Conservation (phyloP, 2,113 vertebrate species). For the Ageneiosus marmoratus region DNA sequence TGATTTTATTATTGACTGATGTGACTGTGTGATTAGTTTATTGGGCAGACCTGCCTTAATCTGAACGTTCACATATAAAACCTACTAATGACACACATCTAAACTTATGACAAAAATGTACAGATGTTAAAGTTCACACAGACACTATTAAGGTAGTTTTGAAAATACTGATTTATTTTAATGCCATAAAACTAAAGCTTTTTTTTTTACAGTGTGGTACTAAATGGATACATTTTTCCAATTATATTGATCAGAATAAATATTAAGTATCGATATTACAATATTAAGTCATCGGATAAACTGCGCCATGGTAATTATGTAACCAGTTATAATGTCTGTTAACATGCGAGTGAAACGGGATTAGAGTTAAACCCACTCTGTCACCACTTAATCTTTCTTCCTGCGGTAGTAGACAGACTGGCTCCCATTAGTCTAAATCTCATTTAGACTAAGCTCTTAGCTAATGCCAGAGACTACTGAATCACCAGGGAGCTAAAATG, state of each 20-base stretch:
- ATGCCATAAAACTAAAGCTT: background rate
- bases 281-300: background rate
- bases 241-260: background rate
- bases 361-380: background rate
- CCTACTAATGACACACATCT: background rate
- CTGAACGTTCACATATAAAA: background rate
- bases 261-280: background rate
- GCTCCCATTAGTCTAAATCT: slow-evolving; percentile 7
- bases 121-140: background rate
- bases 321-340: background rate
- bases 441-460: slow-evolving; percentile 3
- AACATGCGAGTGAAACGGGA: background rate
- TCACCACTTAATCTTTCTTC: background rate
- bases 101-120: background rate
- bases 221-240: background rate
- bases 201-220: background rate
- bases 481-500: background rate
- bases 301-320: background rate
- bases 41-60: background rate
- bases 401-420: background rate
- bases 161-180: background rate
- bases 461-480: slow-evolving; percentile 6
- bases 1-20: background rate
- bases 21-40: background rate
- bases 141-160: background rate